Evolutionary conservation across 2,888 invertebrate genomes (phyloP).

Genomic region (Trissolcus japonicus): DNA sequence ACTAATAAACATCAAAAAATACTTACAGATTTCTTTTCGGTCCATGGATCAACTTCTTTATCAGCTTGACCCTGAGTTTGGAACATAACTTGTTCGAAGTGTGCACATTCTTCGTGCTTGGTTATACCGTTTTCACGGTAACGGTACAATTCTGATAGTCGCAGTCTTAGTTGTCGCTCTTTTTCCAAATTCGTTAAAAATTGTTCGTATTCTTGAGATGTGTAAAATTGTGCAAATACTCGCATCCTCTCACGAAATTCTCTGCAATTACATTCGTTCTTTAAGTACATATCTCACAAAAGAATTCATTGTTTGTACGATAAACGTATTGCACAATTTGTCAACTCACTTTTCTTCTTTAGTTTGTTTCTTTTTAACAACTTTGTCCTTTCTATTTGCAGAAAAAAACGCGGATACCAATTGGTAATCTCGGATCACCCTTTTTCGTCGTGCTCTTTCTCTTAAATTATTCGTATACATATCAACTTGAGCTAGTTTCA

Average conservation of each 20-base stretch:
- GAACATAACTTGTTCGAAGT: slow-evolving; percentile 88
- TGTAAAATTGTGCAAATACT: slow-evolving; percentile 92
- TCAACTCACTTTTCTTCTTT: slow-evolving; percentile 86
- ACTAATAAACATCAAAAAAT: slow-evolving; percentile 39
- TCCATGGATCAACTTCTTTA: slow-evolving; percentile 79
- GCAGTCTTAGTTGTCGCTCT: slow-evolving; percentile 89
- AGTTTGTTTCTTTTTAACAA: slow-evolving; percentile 80
- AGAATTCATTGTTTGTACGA: too few species aligned
- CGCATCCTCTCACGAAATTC: slow-evolving; percentile 90
- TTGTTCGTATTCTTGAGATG: slow-evolving; percentile 89
- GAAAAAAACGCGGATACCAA: slow-evolving; percentile 91
- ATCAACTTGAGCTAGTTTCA: slow-evolving; percentile 94
- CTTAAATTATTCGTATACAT: slow-evolving; percentile 90
- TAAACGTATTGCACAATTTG: background rate
- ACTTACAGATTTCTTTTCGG: slow-evolving; percentile 82
- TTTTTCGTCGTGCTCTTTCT: slow-evolving; percentile 92
- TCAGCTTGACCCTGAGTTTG: slow-evolving; percentile 80
- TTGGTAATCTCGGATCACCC: slow-evolving; percentile 93
- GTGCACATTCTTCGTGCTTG: slow-evolving; percentile 88
- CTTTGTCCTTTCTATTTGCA: slow-evolving; percentile 79
- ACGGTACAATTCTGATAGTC: slow-evolving; percentile 88
- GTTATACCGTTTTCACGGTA: slow-evolving; percentile 92
- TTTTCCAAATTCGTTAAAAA: slow-evolving; percentile 87
- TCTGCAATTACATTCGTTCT: slow-evolving; percentile 72
- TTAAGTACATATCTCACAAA: slow-evolving; percentile 1